Base-by-base conservation (phyloP, 37 sponge, comb jelly and placozoan species). In the Eunapius fragilis region DNA sequence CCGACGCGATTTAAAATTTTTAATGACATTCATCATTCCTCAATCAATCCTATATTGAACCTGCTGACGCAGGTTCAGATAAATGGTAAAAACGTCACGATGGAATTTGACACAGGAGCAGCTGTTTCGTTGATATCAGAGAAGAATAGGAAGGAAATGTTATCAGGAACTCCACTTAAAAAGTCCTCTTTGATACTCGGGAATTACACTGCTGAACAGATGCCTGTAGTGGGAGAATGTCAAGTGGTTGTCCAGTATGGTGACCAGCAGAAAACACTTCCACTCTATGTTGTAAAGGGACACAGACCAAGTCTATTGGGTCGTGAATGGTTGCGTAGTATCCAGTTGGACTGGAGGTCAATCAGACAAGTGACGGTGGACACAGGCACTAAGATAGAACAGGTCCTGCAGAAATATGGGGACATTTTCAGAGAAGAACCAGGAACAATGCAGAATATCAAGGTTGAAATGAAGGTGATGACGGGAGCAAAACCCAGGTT, bases 401-500 rank as follows among this genome's bases (percentile, higher is more conserved):
- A 45, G 47, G 7, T 33, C 34, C 76, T 32, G 76, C 36, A 35
- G n/a, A n/a, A n/a, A n/a, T n/a, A n/a, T n/a, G n/a, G n/a, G n/a
- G 68, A 49, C 13, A 31, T 80, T 23, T 80, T 80, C 80, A 67
- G 68, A 25, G 32, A 34, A 23, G 68, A 80, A 80, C 80, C 11
- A 2, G 80, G 68, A 10, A 67, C 67, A 19, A 49, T 80, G 28
- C 26, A 69, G 67, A 68, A 32, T 0, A 28, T 72, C 74, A 71
- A 14, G 31, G 88, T 82, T 3, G 34, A 88, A 49, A 49, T 88
- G 41, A 22, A 14, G 24, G 72, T 88, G 24, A 28, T 33, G 26
- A 28, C 2, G 10, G 81, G 38, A 37, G 36, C 76, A 3, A 68
- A 80, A 71, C 88, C 88, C 50, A 67, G 31, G 22, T 88, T 88